Percentiles rank a stretch among this genome's conserved stretches.
phyloP scores from a whole-genome alignment of 2,113 vertebrate species.

The Corythornis cristatus region DNA sequence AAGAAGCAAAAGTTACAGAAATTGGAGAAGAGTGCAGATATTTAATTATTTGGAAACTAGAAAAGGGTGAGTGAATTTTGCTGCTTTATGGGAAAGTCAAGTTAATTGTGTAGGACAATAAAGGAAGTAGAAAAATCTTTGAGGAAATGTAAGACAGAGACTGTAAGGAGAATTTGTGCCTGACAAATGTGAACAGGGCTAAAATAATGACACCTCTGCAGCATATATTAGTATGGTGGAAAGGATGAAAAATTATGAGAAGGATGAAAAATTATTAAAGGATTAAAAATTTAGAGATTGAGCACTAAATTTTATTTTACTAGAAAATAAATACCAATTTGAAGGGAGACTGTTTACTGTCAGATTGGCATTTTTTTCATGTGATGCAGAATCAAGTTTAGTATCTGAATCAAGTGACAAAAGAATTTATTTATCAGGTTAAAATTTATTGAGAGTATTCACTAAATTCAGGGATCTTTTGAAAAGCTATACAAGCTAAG shows the following conservation, averaged over 20 bases:
- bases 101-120: background rate
- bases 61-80: background rate
- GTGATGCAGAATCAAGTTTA: background rate
- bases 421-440: background rate
- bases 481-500: background rate
- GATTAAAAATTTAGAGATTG: background rate
- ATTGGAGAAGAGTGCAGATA: background rate
- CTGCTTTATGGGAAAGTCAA: background rate
- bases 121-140: background rate
- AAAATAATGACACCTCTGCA: background rate
- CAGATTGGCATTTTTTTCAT: background rate
- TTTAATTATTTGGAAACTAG: background rate
- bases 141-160: background rate
- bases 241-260: background rate
- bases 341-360: background rate
- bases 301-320: background rate
- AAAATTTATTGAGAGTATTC: background rate
- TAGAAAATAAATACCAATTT: background rate
- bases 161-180: background rate
- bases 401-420: background rate
- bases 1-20: background rate
- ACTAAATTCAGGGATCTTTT: background rate
- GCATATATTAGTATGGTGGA: background rate
- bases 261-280: too few species aligned
- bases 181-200: background rate